A percentile compares a stretch with the other conserved stretches of the same genome.
These are phyloP conservation scores for Pyrocephalus nanus DNA, from an alignment of 2,797 vertebrate genomes.

Conservation along the genomic window DNA sequence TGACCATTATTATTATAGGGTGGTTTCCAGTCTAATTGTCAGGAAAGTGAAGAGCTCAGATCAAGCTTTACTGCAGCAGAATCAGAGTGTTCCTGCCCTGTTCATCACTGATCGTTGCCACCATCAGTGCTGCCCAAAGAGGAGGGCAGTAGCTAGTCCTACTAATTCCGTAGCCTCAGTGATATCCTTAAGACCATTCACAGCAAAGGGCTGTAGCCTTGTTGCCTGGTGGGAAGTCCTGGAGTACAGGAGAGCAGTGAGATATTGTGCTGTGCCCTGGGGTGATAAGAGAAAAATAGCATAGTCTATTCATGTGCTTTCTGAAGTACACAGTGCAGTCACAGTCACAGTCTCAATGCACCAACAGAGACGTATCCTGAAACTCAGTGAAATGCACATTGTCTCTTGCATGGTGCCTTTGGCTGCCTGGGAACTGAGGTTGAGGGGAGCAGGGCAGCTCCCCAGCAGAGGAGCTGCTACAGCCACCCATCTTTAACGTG, in stretches of 20 bases:
- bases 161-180: neutral
- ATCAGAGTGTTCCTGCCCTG: neutral
- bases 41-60: slow-evolving; percentile 30
- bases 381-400: neutral
- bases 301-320: neutral
- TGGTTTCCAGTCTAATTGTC: slow-evolving; percentile 53
- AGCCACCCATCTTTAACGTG: neutral
- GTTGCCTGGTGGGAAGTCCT: neutral
- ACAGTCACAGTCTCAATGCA: neutral
- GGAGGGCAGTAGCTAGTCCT: neutral
- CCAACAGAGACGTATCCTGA: neutral
- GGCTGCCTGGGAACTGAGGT: neutral
- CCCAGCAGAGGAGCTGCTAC: neutral
- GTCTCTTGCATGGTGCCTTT: neutral
- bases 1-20: slow-evolving; percentile 1
- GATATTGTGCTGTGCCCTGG: neutral
- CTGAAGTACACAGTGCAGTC: neutral
- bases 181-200: neutral
- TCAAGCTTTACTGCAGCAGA: neutral
- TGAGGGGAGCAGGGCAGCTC: neutral
- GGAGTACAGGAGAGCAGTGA: neutral
- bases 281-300: neutral
- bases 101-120: neutral
- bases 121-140: neutral
- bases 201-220: neutral